These are phyloP conservation scores for Ricordea florida DNA, from an alignment of 92 coral and sea anemone genomes.

Conservation along the genomic window DNA sequence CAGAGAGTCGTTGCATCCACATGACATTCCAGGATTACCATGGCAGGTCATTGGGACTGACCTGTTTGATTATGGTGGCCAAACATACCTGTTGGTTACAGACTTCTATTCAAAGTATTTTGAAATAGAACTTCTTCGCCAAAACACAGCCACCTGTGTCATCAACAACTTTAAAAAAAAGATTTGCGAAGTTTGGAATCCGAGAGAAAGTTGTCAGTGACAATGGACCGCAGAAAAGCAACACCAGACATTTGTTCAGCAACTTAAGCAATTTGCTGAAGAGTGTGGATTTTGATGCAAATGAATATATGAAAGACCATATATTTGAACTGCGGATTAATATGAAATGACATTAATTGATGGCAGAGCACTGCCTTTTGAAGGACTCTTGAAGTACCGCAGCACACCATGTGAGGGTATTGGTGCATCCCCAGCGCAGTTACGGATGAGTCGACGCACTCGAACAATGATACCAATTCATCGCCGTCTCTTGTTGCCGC, in stretches of 20 bases:
- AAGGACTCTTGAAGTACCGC: background rate
- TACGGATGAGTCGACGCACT: background rate
- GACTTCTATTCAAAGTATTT: too few species aligned
- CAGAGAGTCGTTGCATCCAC: slow-evolving; percentile 41
- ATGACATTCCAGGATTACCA: slow-evolving; percentile 19
- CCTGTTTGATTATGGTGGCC: too few species aligned
- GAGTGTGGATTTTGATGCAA: too few species aligned
- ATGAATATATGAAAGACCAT: too few species aligned
- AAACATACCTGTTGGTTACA: too few species aligned
- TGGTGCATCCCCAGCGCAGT: slow-evolving; percentile 13
- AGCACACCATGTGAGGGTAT: slow-evolving; percentile 23
- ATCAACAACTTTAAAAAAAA: too few species aligned
- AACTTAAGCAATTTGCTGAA: slow-evolving; percentile 22
- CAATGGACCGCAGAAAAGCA: too few species aligned
- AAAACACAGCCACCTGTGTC: too few species aligned
- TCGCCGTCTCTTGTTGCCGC: slow-evolving; percentile 10
- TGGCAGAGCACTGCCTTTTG: background rate
- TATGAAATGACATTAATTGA: background rate
- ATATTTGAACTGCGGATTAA: too few species aligned
- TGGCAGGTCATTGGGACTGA: background rate
- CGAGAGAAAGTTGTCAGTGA: too few species aligned
- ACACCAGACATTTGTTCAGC: slow-evolving; percentile 16
- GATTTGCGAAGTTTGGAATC: too few species aligned
- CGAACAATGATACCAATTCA: slow-evolving; percentile 5
- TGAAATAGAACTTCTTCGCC: too few species aligned